Evolutionary conservation across 1,140 invertebrate genomes (phyloP).

Genomic region (Drosophila chauvacae): DNA sequence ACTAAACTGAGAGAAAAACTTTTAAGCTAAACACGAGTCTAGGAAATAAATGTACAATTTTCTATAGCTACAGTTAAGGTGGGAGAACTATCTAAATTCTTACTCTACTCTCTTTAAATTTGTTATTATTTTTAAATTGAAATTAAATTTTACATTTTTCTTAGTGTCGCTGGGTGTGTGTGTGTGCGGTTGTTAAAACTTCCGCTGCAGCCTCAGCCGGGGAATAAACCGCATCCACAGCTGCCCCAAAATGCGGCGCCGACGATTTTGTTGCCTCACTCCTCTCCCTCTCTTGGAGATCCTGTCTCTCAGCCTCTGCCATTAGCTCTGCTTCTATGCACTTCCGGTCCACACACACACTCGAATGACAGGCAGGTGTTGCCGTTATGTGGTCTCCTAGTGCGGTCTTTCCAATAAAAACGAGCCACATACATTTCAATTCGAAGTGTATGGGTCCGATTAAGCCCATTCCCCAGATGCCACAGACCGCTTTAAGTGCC

Average conservation of each 20-base stretch:
- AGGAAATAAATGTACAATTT: background rate
- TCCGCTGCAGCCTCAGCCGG: constrained; percentile 62
- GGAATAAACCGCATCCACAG: constrained; percentile 61
- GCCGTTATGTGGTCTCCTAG: constrained; percentile 56
- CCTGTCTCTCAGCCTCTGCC: constrained; percentile 17
- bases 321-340: constrained; percentile 60
- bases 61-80: background rate
- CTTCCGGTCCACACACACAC: constrained; percentile 51
- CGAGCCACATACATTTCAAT: constrained; percentile 54
- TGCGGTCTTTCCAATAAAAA: constrained; percentile 48
- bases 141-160: background rate
- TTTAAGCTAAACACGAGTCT: fast-evolving
- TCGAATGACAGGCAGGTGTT: constrained; percentile 60
- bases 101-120: fast-evolving
- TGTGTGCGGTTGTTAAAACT: constrained; percentile 64
- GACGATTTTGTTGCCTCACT: constrained; percentile 8
- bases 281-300: background rate
- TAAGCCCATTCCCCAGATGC: constrained; percentile 57
- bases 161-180: constrained; percentile 18
- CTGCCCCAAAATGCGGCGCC: constrained; percentile 65
- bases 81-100: too few species aligned
- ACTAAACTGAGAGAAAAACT: background rate
- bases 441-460: constrained; percentile 45
- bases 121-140: background rate
- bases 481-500: constrained; percentile 20